phyloP scores from a whole-genome alignment of 2,888 invertebrate genomes.

The Caenorhabditis afra region DNA sequence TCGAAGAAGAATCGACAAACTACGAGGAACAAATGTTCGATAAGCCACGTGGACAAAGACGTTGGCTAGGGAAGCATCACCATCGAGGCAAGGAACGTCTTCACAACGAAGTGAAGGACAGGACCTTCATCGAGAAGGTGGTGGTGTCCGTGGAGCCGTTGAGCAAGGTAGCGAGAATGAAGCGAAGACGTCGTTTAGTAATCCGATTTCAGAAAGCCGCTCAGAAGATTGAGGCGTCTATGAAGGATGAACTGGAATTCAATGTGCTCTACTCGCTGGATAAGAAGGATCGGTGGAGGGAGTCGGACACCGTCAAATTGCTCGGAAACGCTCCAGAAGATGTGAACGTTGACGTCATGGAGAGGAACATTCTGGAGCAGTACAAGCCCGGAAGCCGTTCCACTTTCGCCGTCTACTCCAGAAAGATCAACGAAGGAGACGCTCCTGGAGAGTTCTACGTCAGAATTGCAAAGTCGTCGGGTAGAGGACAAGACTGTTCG shows the following conservation, averaged over 20 bases:
- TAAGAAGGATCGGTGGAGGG: constrained; percentile 36
- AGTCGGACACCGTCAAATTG: constrained; percentile 6
- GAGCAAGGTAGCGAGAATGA: constrained; percentile 22
- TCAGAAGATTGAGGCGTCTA: background rate
- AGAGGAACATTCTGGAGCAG: constrained; percentile 24
- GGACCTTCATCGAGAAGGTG: constrained; percentile 32
- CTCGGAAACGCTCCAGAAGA: constrained; percentile 11
- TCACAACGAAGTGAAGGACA: constrained; percentile 27
- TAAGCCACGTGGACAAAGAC: constrained; percentile 40
- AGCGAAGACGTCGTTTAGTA: too few relatives aligned
- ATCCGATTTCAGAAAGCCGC: constrained; percentile 23
- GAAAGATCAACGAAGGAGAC: background rate
- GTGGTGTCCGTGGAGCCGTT: constrained; percentile 22
- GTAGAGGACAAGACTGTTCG: constrained; percentile 30
- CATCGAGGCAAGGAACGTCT: constrained; percentile 35
- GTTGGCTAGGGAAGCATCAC: constrained; percentile 33
- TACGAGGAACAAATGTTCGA: constrained; percentile 16
- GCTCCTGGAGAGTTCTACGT: constrained; percentile 28
- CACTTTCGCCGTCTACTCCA: constrained; percentile 21
- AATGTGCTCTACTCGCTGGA: constrained; percentile 37
- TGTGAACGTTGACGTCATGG: constrained; percentile 32
- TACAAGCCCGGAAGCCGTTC: background rate
- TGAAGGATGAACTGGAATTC: constrained; percentile 25
- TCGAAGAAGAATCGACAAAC: constrained; percentile 17
- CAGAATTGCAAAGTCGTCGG: constrained; percentile 39